A percentile compares a stretch with the other conserved stretches of the same genome.
Evolutionary conservation across 2,888 invertebrate genomes (phyloP).

Genomic region (Anticlea derivata): DNA sequence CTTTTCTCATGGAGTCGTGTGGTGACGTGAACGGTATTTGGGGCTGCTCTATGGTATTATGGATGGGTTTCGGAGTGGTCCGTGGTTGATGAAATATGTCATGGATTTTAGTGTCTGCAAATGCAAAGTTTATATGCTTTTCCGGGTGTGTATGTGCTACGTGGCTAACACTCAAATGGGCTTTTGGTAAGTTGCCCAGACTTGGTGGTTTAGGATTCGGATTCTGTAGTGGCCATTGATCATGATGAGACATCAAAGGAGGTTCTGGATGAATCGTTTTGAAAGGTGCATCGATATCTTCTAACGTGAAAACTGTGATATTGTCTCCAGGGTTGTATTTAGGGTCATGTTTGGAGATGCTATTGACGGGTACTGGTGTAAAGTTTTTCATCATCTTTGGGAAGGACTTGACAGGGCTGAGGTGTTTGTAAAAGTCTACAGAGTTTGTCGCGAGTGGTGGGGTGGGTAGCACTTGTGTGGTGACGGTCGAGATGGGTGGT

Average conservation of each 20-base stretch:
- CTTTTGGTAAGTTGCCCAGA: slow-evolving; percentile 26
- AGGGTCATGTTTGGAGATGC: slow-evolving; percentile 24
- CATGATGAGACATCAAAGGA: slow-evolving; percentile 34
- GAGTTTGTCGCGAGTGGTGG: slow-evolving; percentile 53
- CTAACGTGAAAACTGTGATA: slow-evolving; percentile 55
- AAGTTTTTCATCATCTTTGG: slow-evolving; percentile 54
- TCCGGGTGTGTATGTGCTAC: slow-evolving; percentile 34
- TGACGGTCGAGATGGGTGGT: slow-evolving; percentile 45
- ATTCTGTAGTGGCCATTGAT: slow-evolving; percentile 36
- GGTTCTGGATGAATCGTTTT: slow-evolving; percentile 52
- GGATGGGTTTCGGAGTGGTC: slow-evolving; percentile 5
- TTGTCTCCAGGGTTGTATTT: slow-evolving; percentile 44
- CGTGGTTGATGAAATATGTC: slow-evolving; percentile 38
- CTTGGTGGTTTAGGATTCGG: slow-evolving; percentile 19
- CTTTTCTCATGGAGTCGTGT: slow-evolving; percentile 47
- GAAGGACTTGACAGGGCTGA: slow-evolving; percentile 53
- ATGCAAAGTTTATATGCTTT: slow-evolving; percentile 41
- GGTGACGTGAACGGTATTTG: slow-evolving; percentile 39
- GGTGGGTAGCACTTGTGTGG: slow-evolving; percentile 48
- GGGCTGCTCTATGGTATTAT: slow-evolving; percentile 32
- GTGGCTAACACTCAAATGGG: slow-evolving; percentile 32
- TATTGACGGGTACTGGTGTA: slow-evolving; percentile 31
- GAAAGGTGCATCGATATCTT: slow-evolving; percentile 49
- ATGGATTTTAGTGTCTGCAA: slow-evolving; percentile 44
- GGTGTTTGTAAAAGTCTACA: slow-evolving; percentile 53